Evolutionary conservation across 2,888 invertebrate genomes (phyloP).

Genomic region (Sinodicranocentrus sp.): DNA sequence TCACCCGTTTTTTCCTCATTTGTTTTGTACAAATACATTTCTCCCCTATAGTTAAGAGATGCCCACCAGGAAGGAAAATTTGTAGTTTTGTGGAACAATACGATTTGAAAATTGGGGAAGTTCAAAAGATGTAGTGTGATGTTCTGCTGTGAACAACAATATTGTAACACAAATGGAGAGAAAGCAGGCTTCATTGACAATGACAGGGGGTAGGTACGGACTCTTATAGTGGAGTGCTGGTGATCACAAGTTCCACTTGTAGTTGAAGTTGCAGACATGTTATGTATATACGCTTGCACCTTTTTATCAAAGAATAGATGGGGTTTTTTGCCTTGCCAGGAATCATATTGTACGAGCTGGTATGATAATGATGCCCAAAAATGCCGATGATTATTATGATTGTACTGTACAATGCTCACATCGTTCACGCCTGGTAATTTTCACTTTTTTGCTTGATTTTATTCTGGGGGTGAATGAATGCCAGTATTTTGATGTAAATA

Average conservation of each 20-base stretch:
- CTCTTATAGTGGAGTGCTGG: constrained; percentile 37
- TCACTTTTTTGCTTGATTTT: constrained; percentile 70
- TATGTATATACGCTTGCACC: constrained; percentile 12
- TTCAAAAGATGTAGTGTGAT: neutral
- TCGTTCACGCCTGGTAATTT: constrained; percentile 77
- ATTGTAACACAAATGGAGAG: constrained; percentile 54
- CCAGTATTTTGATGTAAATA: constrained; percentile 29
- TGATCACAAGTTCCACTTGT: constrained; percentile 4
- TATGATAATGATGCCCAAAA: constrained; percentile 59
- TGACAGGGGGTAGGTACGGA: constrained; percentile 42
- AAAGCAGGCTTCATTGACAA: constrained; percentile 56
- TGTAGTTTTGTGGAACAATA: constrained; percentile 15
- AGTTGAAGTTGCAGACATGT: neutral
- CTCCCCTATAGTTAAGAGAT: constrained; percentile 30
- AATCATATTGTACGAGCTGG: constrained; percentile 34
- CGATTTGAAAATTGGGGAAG: constrained; percentile 11
- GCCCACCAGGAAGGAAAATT: constrained; percentile 42
- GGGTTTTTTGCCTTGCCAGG: constrained; percentile 16
- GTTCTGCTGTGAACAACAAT: neutral
- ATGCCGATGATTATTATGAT: constrained; percentile 64
- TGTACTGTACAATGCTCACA: constrained; percentile 71
- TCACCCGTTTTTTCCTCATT: constrained; percentile 67
- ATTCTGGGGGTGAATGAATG: constrained; percentile 30
- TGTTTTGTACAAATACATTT: neutral
- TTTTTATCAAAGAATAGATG: constrained; percentile 37